Evolutionary conservation across 1,140 invertebrate genomes (phyloP).

Genomic region (Agrilus planipennis): DNA sequence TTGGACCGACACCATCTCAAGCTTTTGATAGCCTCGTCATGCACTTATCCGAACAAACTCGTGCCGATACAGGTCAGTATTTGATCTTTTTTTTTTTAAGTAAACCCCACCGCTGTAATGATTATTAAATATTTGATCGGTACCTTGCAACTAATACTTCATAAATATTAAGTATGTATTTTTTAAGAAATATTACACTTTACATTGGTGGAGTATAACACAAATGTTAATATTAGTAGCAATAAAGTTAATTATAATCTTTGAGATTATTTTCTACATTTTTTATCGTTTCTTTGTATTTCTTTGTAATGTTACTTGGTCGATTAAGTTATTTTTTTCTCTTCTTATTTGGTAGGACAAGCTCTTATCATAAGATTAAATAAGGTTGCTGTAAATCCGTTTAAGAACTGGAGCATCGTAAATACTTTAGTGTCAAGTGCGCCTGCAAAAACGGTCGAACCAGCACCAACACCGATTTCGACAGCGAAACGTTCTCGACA

Average conservation of each 20-base stretch:
- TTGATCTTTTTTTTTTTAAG: too few species aligned
- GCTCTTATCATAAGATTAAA: slow-evolving; percentile 20
- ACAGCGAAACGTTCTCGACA: not conserved
- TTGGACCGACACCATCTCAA: slow-evolving; percentile 57
- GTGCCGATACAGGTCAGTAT: slow-evolving; percentile 40
- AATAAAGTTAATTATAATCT: too few species aligned
- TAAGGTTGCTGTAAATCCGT: slow-evolving; percentile 62
- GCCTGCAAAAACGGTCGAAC: slow-evolving; percentile 5
- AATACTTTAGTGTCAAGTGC: slow-evolving; percentile 12
- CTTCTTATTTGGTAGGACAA: not conserved
- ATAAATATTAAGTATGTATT: too few species aligned
- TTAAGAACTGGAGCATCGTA: slow-evolving; percentile 55
- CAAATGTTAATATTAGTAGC: too few species aligned
- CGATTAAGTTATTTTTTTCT: not conserved
- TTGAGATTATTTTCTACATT: slow-evolving; percentile 2
- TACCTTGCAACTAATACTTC: too few species aligned
- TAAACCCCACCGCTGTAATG: too few species aligned
- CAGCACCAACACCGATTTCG: slow-evolving; percentile 1
- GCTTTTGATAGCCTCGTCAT: slow-evolving; percentile 70
- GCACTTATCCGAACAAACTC: slow-evolving; percentile 69
- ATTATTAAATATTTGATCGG: too few species aligned
- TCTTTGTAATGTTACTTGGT: not conserved
- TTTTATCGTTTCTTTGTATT: not conserved
- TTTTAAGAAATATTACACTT: too few species aligned
- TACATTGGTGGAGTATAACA: too few species aligned